Evolutionary conservation across 1,140 invertebrate genomes (phyloP).

Genomic region (Mamestra configurata): DNA sequence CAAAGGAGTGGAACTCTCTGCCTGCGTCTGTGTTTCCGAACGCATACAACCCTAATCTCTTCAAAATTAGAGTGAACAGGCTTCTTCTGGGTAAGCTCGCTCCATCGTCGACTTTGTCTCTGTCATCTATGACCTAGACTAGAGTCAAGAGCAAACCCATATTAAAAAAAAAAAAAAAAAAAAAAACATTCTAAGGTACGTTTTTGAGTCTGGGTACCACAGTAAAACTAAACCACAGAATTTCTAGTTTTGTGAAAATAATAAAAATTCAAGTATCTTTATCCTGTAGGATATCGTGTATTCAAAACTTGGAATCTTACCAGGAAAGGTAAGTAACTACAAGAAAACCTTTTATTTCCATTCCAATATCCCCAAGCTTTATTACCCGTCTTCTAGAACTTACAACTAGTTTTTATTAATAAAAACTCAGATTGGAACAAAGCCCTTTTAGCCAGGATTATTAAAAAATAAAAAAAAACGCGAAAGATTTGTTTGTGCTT

Average conservation of each 20-base stretch:
- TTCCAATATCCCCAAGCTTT: constrained; percentile 1
- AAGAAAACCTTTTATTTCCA: not conserved
- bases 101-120: no score
- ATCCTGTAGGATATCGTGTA: not conserved
- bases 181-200: no score
- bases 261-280: not conserved
- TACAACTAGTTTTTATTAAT: constrained; percentile 4
- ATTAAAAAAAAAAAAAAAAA: no score
- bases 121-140: no score
- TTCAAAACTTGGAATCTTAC: not conserved
- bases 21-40: no score
- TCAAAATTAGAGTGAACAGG: no score
- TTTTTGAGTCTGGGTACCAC: not conserved
- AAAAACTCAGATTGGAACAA: constrained; percentile 20
- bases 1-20: no score
- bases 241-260: no score
- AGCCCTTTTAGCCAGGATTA: not conserved
- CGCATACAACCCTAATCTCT: no score
- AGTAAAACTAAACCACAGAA: not conserved
- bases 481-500: constrained; percentile 8
- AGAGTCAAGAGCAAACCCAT: no score
- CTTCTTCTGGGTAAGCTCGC: no score
- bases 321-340: not conserved
- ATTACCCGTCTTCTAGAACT: not conserved
- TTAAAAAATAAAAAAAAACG: not conserved